phyloP scores from a whole-genome alignment of 2,113 vertebrate genomes.

The Indri indri region DNA sequence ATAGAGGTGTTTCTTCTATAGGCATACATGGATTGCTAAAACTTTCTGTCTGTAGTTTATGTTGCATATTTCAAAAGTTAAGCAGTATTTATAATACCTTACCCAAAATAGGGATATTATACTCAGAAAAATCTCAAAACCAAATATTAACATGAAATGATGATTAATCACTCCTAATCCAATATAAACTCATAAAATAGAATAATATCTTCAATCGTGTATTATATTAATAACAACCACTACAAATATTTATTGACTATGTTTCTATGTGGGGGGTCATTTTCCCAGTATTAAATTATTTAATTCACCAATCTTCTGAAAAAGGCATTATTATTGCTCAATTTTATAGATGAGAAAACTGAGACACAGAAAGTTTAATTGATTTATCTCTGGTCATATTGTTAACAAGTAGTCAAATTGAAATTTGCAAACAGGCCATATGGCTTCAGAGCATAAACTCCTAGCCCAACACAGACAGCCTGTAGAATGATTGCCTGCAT shows the following conservation, averaged over 20 bases:
- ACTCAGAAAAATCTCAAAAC: neutral
- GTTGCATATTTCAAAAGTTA: neutral
- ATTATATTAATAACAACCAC: neutral
- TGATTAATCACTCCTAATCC: neutral
- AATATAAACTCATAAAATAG: neutral
- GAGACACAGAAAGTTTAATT: neutral
- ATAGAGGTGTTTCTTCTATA: neutral
- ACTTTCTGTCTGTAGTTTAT: neutral
- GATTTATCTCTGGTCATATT: neutral
- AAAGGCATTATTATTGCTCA: neutral
- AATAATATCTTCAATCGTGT: neutral
- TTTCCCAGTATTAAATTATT: neutral
- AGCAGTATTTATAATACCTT: neutral
- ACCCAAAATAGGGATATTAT: neutral
- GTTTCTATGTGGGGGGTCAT: neutral
- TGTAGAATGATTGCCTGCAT: rapidly evolving
- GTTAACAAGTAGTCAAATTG: neutral
- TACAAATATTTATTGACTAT: neutral
- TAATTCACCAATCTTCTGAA: neutral
- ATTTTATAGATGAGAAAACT: neutral
- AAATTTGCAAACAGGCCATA: neutral
- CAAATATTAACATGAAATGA: neutral
- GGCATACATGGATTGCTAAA: neutral
- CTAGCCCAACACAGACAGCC: neutral
- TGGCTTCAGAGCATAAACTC: neutral